These are phyloP conservation scores for Clarias pachynema DNA, from an alignment of 2,797 vertebrate genomes.

Conservation along the genomic window DNA sequence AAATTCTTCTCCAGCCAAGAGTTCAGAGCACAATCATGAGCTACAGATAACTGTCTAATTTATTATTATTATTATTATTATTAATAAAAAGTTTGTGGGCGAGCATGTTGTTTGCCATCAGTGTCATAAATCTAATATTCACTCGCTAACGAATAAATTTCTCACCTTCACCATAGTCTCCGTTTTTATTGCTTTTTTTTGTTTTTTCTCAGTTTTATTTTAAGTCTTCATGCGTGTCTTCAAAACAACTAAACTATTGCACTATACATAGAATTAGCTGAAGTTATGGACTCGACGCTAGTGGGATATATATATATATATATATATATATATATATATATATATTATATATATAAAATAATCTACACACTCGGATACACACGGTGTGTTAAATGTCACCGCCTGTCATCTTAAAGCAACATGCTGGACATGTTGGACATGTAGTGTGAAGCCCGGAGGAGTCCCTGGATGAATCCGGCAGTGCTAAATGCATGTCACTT, in stretches of 20 bases:
- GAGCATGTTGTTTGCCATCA: not conserved
- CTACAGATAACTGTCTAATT: not conserved
- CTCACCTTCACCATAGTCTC: not conserved
- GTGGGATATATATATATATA: not conserved
- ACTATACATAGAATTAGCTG: not conserved
- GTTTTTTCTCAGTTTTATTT: too few species aligned
- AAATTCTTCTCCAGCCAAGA: conserved; percentile 5
- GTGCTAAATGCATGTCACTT: conserved; percentile 62
- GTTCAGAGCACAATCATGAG: not conserved
- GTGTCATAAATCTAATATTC: too few species aligned
- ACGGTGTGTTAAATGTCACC: conserved; percentile 40
- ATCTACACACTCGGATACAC: conserved; percentile 26
- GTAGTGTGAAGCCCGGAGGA: conserved; percentile 51
- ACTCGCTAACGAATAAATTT: not conserved
- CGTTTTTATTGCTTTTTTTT: not conserved
- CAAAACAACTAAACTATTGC: not conserved
- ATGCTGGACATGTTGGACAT: conserved; percentile 41
- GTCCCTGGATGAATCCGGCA: conserved; percentile 56
- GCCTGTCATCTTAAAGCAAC: conserved; percentile 51
- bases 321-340: not conserved
- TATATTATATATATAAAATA: not conserved
- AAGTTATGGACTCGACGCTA: not conserved
- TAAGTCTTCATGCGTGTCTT: not conserved
- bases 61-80: not conserved
- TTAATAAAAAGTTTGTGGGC: not conserved